phyloP scores from a whole-genome alignment of 2,797 vertebrate species.

The Dryobates pubescens region DNA sequence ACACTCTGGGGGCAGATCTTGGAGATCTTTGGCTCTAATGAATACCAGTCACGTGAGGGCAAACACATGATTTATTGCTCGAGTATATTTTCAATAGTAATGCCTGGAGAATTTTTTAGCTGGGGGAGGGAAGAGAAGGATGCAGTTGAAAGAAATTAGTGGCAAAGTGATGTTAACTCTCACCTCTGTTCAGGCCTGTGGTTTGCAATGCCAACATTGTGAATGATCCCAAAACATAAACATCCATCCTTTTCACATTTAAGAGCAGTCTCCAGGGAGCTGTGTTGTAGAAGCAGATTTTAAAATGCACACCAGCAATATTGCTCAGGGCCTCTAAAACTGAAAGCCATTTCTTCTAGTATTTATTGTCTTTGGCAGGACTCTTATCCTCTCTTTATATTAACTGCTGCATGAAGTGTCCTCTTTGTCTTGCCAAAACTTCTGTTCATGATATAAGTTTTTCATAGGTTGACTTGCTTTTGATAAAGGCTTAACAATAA shows the following conservation, averaged over 20 bases:
- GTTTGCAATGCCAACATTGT: constrained; percentile 2
- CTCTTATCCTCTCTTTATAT: constrained; percentile 49
- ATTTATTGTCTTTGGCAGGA: constrained; percentile 67
- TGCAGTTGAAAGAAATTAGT: constrained; percentile 32
- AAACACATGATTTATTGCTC: constrained; percentile 71
- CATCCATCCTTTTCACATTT: constrained; percentile 43
- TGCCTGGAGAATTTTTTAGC: constrained; percentile 29
- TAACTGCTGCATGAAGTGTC: constrained; percentile 51
- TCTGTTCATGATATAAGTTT: constrained; percentile 48
- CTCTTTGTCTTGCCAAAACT: constrained; percentile 57
- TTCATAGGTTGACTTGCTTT: constrained; percentile 29
- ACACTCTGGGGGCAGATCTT: constrained; percentile 61
- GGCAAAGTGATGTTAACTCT: constrained; percentile 43
- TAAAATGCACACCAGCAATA: constrained; percentile 43
- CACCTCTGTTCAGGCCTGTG: constrained; percentile 28
- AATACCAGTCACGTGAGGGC: constrained; percentile 57
- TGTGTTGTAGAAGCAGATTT: constrained; percentile 34
- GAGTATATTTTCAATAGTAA: constrained; percentile 47
- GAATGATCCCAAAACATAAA: constrained; percentile 50
- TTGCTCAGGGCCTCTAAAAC: constrained; percentile 47
- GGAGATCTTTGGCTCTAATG: constrained; percentile 57
- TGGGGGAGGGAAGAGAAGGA: background rate
- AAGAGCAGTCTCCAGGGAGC: constrained; percentile 19
- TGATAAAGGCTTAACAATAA: constrained; percentile 40
- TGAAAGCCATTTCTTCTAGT: constrained; percentile 54